These are phyloP conservation scores for Channallabes apus DNA, from an alignment of 2,797 vertebrate genomes.

Conservation along the genomic window DNA sequence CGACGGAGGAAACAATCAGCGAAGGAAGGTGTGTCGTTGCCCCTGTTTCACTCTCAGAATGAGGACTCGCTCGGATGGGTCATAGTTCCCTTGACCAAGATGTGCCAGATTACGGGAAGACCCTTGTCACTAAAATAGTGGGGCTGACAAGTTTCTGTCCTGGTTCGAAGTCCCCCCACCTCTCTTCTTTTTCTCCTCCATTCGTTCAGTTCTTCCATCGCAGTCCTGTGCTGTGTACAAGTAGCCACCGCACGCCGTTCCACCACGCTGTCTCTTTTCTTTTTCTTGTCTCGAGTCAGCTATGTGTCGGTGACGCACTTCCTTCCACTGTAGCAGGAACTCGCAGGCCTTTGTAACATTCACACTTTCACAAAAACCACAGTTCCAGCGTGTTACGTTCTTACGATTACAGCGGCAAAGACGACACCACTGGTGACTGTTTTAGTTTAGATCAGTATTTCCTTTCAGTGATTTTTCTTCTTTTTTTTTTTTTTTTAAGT, in stretches of 20 bases:
- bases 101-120: conserved; percentile 47
- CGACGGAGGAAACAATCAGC: conserved; percentile 47
- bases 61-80: conserved; percentile 52
- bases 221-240: conserved; percentile 65
- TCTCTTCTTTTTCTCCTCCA: conserved; percentile 62
- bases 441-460: conserved; percentile 23
- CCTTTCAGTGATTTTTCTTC: conserved; percentile 17
- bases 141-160: conserved; percentile 52
- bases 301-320: conserved; percentile 73
- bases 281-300: conserved; percentile 58
- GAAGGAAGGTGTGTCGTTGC: conserved; percentile 53
- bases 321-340: conserved; percentile 80
- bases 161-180: conserved; percentile 66
- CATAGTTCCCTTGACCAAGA: conserved; percentile 59
- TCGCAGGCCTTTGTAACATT: conserved; percentile 61
- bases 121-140: conserved; percentile 55
- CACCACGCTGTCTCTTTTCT: conserved; percentile 63
- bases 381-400: conserved; percentile 13
- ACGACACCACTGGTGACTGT: neutral
- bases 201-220: conserved; percentile 75
- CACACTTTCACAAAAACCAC: conserved; percentile 44
- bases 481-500: no score
- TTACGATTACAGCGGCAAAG: conserved; percentile 11
- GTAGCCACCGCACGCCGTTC: conserved; percentile 62
- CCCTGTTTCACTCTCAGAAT: conserved; percentile 52